Evolutionary conservation across 2,797 vertebrate species (phyloP).

Genomic region (Myoxocephalus aenaeus): DNA sequence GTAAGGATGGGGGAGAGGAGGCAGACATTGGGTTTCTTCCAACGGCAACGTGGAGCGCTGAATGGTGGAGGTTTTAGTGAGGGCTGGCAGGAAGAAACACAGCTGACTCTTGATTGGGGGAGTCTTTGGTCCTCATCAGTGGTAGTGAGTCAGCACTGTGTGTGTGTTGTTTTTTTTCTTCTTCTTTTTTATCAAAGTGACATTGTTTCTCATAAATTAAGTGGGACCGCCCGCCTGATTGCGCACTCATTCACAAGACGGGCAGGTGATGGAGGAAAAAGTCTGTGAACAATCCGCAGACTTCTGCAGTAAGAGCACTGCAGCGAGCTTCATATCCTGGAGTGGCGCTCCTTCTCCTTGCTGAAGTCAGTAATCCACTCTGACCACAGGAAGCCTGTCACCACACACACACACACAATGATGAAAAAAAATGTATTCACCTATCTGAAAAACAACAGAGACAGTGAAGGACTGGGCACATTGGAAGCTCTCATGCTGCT

Average conservation of each 20-base stretch:
- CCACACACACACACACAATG: slow-evolving; percentile 57
- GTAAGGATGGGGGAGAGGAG: slow-evolving; percentile 93
- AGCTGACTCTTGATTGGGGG: slow-evolving; percentile 26
- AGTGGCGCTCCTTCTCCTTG: slow-evolving; percentile 66
- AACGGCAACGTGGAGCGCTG: slow-evolving; percentile 69
- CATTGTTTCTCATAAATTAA: slow-evolving; percentile 36
- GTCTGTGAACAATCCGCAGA: slow-evolving; percentile 48
- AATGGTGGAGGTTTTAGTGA: slow-evolving; percentile 60
- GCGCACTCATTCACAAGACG: slow-evolving; percentile 28
- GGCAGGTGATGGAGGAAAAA: slow-evolving; percentile 43
- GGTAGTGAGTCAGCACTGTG: slow-evolving; percentile 34
- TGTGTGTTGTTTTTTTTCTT: neutral
- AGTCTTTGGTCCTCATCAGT: slow-evolving; percentile 59
- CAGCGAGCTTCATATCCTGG: slow-evolving; percentile 76
- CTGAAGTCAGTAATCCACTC: slow-evolving; percentile 80
- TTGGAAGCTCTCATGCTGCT: neutral
- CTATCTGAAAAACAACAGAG: slow-evolving; percentile 33
- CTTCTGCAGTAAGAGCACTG: slow-evolving; percentile 60
- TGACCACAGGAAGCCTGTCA: slow-evolving; percentile 81
- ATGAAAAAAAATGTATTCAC: slow-evolving; percentile 28
- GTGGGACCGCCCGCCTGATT: slow-evolving; percentile 56
- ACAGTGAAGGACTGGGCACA: neutral
- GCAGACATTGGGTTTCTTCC: slow-evolving; percentile 95
- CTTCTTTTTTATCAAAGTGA: slow-evolving; percentile 25
- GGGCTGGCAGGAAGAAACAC: slow-evolving; percentile 27